phyloP scores from a whole-genome alignment of 2,797 vertebrate species.

The Liasis olivaceus region DNA sequence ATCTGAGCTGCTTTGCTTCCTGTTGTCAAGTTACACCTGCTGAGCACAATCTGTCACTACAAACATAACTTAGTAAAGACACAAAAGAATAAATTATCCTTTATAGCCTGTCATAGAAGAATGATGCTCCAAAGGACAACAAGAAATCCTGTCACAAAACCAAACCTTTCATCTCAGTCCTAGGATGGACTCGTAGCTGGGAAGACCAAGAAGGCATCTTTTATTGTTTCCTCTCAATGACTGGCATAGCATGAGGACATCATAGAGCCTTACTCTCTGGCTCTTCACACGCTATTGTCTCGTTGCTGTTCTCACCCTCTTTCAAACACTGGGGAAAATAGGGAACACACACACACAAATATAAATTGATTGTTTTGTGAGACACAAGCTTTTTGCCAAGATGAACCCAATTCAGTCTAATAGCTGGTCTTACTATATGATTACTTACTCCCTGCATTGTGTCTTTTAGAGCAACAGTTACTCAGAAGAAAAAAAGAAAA shows the following conservation, averaged over 20 bases:
- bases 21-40: slow-evolving; percentile 22
- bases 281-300: neutral
- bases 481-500: neutral
- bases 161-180: neutral
- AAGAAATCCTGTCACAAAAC: neutral
- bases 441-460: neutral
- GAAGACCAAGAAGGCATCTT: neutral
- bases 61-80: slow-evolving; percentile 10
- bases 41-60: slow-evolving; percentile 33
- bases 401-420: neutral
- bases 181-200: neutral
- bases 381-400: neutral
- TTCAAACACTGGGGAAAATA: neutral
- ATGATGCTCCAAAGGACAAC: slow-evolving; percentile 4
- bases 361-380: neutral
- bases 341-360: neutral
- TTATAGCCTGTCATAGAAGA: neutral
- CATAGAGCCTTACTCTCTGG: neutral
- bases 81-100: slow-evolving; percentile 21
- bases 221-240: too few relatives aligned
- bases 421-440: neutral
- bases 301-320: neutral
- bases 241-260: neutral
- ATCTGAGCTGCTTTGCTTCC: slow-evolving; percentile 16
- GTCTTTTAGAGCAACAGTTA: neutral